Evolutionary conservation across 2,797 vertebrate species (phyloP), one percentile per base, ranked within the genome.

Genomic region (Pelochelys cantorii): DNA sequence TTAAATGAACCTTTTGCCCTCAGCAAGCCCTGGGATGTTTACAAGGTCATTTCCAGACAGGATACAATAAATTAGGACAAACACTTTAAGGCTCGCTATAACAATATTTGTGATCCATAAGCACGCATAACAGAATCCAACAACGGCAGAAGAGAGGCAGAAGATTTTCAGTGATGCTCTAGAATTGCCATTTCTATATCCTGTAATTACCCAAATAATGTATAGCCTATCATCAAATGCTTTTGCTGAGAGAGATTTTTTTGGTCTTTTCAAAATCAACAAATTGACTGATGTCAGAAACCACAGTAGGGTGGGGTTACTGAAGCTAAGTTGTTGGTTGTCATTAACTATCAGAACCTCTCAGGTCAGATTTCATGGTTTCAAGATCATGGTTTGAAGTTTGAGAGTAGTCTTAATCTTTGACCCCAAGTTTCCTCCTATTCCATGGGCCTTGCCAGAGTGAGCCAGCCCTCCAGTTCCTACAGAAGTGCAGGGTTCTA

Each of bases 281-380:
- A 95, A 77, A 91, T 10, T 11, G 80, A 79, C 15, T 68, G 54
- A 84, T 80, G 59, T 79, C 77, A 93, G 83, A 92, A 97, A 88
- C 42, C 87, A n/a, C 53, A 79, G 68, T 48, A 79, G 68, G 37
- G 37, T 62, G 80, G 59, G 37, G 23, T 74, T 81, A 87, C 9
- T 13, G 60, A 29, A 88, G 55, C 48, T 81, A 3, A 89, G 77
- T 29, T 20, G 81, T 15, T 42, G 37, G 68, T 88, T 94, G 48
- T 20, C 13, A 90, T 7, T 79, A 71, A 71, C 34, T 86, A 60
- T 81, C 84, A 29, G 10, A 83, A 0, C 37, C 60, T 91, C 56
- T 81, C 18, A 12, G 59, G 71, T 77, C 57, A 25, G 23, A 83
- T 90, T 87, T 93, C 9, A 18, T 60, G 31, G n/a, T 37, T 17